Conservation (phyloP, 2,797 vertebrate species). For the Tarsius wallacei region DNA sequence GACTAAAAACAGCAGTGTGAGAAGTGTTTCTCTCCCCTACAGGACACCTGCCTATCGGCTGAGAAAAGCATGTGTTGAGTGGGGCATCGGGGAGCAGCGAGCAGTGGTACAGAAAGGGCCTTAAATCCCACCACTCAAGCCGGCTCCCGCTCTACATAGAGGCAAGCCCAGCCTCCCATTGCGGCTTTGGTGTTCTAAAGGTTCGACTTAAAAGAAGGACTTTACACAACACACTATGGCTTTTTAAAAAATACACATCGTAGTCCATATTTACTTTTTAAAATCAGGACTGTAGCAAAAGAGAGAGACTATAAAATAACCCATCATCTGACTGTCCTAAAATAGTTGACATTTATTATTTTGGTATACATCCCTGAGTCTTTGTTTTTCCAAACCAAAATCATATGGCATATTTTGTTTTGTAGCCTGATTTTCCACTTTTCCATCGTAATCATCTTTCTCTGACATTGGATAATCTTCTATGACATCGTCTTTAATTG, state of each 20-base stretch:
- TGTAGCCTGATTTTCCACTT: constrained; percentile 3
- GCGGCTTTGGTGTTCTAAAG: neutral
- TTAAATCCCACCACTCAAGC: neutral
- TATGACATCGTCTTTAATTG: neutral
- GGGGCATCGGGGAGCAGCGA: accelerated
- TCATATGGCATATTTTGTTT: neutral
- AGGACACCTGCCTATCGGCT: neutral
- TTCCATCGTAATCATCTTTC: neutral
- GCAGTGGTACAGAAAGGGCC: neutral
- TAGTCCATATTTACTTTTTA: neutral
- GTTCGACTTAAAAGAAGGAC: neutral
- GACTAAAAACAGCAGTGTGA: neutral
- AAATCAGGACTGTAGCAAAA: neutral
- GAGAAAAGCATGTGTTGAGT: neutral
- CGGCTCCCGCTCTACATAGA: accelerated
- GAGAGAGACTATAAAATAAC: constrained; percentile 34
- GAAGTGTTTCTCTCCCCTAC: neutral
- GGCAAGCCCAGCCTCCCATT: neutral
- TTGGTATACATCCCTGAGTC: neutral
- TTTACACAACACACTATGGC: neutral
- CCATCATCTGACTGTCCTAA: neutral
- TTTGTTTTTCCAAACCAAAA: neutral
- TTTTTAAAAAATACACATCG: neutral
- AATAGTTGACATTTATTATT: neutral
- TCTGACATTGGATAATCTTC: neutral